Conservation (phyloP, 2,113 vertebrate species). For the Chrysemys picta region DNA sequence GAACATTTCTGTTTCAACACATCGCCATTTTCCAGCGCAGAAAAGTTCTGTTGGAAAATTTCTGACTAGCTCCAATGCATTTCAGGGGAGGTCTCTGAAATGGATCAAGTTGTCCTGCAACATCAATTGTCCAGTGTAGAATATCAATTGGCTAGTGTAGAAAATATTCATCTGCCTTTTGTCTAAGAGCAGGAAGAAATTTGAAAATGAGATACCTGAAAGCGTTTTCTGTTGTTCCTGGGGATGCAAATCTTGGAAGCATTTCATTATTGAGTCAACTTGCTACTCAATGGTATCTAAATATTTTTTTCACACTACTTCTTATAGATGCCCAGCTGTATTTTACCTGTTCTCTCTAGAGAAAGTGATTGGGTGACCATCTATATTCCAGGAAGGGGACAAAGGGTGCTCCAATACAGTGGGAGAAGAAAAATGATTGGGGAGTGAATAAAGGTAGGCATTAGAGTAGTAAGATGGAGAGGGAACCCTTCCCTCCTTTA, state of each 20-base stretch:
- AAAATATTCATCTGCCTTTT: not conserved
- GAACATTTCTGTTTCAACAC: no score
- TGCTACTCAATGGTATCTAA: not conserved
- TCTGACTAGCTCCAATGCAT: not conserved
- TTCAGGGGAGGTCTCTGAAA: not conserved
- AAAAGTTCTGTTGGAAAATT: no score
- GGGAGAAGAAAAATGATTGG: not conserved
- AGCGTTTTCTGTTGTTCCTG: not conserved
- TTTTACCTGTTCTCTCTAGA: not conserved
- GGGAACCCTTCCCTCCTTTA: not conserved
- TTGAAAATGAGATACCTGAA: not conserved
- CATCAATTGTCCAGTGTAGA: not conserved
- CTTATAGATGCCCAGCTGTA: not conserved
- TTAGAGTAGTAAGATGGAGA: not conserved
- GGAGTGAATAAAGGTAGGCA: fast-evolving
- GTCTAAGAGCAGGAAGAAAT: not conserved
- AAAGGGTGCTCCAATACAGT: not conserved
- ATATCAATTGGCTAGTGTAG: not conserved
- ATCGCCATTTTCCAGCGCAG: no score
- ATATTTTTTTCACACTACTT: not conserved
- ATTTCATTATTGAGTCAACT: not conserved
- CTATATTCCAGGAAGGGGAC: not conserved
- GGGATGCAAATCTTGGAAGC: fast-evolving
- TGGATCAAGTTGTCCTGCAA: not conserved
- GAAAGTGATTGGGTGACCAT: constrained; percentile 18